Base-by-base conservation (phyloP, 2,888 invertebrate species). In the Lasius fuliginosus region DNA sequence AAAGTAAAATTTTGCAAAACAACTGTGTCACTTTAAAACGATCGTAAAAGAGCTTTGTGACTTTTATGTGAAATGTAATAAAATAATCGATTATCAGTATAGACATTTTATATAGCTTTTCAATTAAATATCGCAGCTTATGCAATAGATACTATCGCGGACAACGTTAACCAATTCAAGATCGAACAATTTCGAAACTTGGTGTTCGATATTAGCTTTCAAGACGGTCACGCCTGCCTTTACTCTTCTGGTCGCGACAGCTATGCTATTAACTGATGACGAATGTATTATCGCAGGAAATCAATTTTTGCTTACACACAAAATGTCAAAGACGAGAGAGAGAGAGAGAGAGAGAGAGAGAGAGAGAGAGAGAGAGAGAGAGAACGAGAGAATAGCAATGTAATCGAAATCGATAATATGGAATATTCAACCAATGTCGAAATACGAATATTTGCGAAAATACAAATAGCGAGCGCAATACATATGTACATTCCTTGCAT, bases 111-210 rank as follows among this genome's bases (percentile, higher is more conserved):
- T 23, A 46, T 3, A 33, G 33, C 18, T 77, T 36, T 49, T 23
- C 75, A 49, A 75, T 49, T 77, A 68, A 67, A 68, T n/a, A 42
- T 68, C 30, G 30, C 15, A 23, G 56, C 56, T 77, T 77, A 67
- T 42, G 56, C 42, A 77, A 77, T 30, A 6, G 56, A 6, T 8
- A 40, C 6, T 42, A 68, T 56, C 42, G 46, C 69, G 79, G 79
- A 75, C 33, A 81, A 82, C n/a, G 64, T 36, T 89, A 87, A 87
- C 74, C 71, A 82, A 85, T 87, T 86, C 89, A 87, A 74, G 85
- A 84, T 75, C 88, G 74, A 81, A 82, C 73, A 49, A 83, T 82
- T 64, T 27, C 65, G 82, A 46, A 56, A 62, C 46, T 36, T 65
- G 11, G 33, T n/a, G 64, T 6, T 64, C 56, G 83, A 82, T 64